Evolutionary conservation across 2,113 vertebrate genomes (phyloP).

Genomic region (Grammomys dolichurus): DNA sequence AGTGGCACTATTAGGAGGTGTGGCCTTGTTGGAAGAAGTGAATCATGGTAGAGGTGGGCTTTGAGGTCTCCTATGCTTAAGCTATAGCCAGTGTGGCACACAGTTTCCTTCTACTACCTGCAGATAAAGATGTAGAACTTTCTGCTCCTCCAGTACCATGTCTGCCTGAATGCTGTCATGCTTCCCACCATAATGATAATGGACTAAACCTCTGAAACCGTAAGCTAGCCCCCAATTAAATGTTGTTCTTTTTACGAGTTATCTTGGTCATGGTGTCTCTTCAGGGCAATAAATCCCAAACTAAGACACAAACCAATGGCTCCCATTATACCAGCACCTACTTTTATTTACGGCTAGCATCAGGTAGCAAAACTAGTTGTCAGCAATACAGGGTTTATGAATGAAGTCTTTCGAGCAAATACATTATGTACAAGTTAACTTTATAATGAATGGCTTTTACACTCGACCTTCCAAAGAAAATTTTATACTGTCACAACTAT

Average conservation of each 20-base stretch:
- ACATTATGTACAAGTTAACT: neutral
- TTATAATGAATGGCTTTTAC: conserved; percentile 36
- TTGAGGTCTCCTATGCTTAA: neutral
- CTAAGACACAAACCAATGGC: neutral
- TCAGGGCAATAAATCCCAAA: neutral
- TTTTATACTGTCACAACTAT: conserved; percentile 40
- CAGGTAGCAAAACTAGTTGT: neutral
- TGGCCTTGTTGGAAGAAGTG: neutral
- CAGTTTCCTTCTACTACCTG: neutral
- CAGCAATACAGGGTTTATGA: conserved; percentile 1
- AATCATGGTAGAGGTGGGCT: neutral
- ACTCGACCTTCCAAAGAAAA: neutral
- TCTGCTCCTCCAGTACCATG: neutral
- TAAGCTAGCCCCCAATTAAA: no score
- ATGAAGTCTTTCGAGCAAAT: conserved; percentile 51
- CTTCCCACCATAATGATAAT: neutral
- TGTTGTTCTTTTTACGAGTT: neutral
- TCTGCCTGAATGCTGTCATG: neutral
- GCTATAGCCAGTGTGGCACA: neutral
- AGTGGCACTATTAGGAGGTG: neutral
- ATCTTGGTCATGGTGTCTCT: neutral
- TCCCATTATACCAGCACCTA: neutral
- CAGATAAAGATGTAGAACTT: neutral
- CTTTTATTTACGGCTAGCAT: conserved; percentile 43
- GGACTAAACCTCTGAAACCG: no score